Percentiles rank a stretch among this genome's conserved stretches.
Evolutionary conservation across 2,797 vertebrate genomes (phyloP).

Genomic region (Pantherophis alleghaniensis): DNA sequence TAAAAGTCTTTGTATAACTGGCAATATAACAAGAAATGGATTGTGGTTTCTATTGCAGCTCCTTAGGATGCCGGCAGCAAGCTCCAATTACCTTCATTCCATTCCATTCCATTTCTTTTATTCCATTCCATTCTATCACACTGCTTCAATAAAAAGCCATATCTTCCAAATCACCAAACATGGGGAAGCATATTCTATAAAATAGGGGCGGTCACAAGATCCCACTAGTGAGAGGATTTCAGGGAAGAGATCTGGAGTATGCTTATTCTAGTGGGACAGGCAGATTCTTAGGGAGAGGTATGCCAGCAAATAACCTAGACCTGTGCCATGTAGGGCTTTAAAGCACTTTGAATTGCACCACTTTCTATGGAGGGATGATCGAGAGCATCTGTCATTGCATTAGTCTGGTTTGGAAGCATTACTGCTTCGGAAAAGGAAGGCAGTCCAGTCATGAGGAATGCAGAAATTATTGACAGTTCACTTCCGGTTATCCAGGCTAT

Average conservation of each 20-base stretch:
- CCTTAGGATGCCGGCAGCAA: background rate
- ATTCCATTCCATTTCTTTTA: background rate
- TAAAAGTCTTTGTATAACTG: background rate
- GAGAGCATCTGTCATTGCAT: too few species aligned
- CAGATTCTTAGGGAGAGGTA: background rate
- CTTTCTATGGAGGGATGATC: too few species aligned
- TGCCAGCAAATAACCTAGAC: background rate
- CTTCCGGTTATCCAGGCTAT: too few species aligned
- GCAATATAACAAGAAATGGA: background rate
- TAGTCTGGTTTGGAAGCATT: too few species aligned
- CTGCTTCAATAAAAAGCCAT: background rate
- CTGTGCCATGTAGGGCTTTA: background rate
- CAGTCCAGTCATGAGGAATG: too few species aligned
- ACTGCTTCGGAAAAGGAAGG: too few species aligned
- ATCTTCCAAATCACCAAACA: background rate
- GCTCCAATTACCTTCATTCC: background rate
- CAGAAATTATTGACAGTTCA: too few species aligned
- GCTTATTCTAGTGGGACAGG: background rate
- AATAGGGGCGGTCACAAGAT: background rate
- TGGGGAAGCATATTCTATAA: background rate
- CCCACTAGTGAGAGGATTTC: background rate
- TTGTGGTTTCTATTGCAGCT: background rate
- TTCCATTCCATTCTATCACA: background rate
- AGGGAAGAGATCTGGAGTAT: background rate
- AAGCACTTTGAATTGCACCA: background rate